Conservation (phyloP, 2,113 vertebrate species). For the Bubo blakistoni region DNA sequence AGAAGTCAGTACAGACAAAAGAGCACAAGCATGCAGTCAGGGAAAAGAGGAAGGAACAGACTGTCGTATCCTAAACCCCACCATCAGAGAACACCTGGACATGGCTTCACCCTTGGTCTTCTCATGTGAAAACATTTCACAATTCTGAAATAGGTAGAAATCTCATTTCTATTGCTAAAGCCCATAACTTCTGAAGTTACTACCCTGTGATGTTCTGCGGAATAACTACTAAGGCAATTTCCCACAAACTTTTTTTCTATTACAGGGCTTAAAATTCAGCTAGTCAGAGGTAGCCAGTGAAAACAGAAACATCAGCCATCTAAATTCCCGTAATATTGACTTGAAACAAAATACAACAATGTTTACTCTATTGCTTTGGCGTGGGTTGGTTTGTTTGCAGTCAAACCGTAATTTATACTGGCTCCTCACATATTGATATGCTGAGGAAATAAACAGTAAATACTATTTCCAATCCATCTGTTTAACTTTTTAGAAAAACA, state of each 20-base stretch:
- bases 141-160: slow-evolving; percentile 25
- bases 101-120: slow-evolving; percentile 29
- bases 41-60: not conserved
- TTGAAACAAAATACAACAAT: slow-evolving; percentile 47
- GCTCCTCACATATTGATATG: slow-evolving; percentile 79
- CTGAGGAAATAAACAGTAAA: slow-evolving; percentile 79
- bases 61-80: not conserved
- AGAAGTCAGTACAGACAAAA: not conserved
- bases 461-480: slow-evolving; percentile 80
- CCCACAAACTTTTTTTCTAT: not conserved
- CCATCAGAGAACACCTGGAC: not conserved
- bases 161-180: not conserved
- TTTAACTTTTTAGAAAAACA: slow-evolving; percentile 72
- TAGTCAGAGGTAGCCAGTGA: slow-evolving; percentile 9
- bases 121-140: not conserved
- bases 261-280: slow-evolving; percentile 3
- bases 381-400: slow-evolving; percentile 73
- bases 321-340: slow-evolving; percentile 43
- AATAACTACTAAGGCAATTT: not conserved
- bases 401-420: slow-evolving; percentile 74
- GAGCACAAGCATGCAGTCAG: not conserved
- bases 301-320: slow-evolving; percentile 50
- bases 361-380: slow-evolving; percentile 62
- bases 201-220: not conserved
- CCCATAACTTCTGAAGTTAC: not conserved